These are phyloP conservation scores for Hypocryptadius cinnamomeus DNA, from an alignment of 2,113 vertebrate species.

Conservation along the genomic window DNA sequence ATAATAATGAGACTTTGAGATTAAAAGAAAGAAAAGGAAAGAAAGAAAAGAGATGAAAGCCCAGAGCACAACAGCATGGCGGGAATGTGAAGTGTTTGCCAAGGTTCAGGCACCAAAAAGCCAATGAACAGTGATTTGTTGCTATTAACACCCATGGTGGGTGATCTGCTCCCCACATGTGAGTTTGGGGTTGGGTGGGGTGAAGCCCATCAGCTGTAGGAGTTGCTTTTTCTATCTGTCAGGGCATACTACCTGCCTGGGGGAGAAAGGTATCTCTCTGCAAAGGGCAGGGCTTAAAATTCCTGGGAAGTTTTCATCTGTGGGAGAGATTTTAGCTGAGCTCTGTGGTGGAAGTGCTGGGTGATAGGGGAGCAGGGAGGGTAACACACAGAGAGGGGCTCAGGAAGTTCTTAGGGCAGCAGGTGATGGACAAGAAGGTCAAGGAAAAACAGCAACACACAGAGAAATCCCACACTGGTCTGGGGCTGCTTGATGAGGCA, in stretches of 20 bases:
- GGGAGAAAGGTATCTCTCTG: not conserved
- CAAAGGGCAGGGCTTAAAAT: not conserved
- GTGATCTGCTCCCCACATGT: not conserved
- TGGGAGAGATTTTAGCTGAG: not conserved
- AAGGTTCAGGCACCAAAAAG: not conserved
- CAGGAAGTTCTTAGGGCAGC: not conserved
- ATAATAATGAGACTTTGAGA: not conserved
- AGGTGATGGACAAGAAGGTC: not conserved
- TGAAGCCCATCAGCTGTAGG: not conserved
- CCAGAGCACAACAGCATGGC: not conserved
- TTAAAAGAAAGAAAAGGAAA: not conserved
- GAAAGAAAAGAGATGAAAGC: not conserved
- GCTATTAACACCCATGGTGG: not conserved
- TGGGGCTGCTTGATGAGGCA: rapidly evolving
- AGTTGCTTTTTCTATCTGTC: not conserved
- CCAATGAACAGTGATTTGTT: not conserved
- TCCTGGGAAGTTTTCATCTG: not conserved
- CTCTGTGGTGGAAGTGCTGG: not conserved
- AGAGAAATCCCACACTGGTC: not conserved
- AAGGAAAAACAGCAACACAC: not conserved
- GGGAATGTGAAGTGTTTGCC: not conserved
- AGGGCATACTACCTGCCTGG: not conserved
- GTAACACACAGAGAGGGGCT: not conserved
- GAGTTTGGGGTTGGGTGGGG: not conserved
- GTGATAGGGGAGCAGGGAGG: not conserved